These are phyloP conservation scores for Rhabdomys pumilio DNA, from an alignment of 2,797 vertebrate species.

Conservation along the genomic window DNA sequence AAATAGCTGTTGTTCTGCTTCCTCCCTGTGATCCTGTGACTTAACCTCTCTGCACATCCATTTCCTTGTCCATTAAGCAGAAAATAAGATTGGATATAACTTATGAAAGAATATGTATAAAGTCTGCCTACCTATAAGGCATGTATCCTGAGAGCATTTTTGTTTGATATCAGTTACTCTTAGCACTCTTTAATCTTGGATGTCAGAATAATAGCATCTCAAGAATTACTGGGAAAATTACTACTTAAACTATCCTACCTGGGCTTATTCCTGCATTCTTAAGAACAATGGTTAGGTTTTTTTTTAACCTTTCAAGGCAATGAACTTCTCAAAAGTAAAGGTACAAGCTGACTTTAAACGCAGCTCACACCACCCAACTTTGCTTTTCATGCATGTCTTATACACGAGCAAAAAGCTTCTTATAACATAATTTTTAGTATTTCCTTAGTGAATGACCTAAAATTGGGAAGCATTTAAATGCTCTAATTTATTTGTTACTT, in stretches of 20 bases:
- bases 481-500: neutral
- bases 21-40: no score
- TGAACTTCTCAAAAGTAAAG: constrained; percentile 16
- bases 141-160: neutral
- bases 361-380: neutral
- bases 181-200: constrained; percentile 10
- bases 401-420: neutral
- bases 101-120: no score
- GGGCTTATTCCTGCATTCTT: neutral
- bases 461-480: constrained; percentile 61
- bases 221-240: constrained; percentile 9
- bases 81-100: no score
- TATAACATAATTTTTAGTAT: neutral
- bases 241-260: neutral
- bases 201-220: neutral
- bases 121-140: no score
- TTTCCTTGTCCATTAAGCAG: no score
- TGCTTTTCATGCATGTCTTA: neutral
- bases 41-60: no score
- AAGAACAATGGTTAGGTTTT: constrained; percentile 1
- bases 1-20: no score
- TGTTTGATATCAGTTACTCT: constrained; percentile 35
- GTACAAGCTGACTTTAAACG: constrained; percentile 26
- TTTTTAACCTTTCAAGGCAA: constrained; percentile 35
- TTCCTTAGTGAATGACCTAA: constrained; percentile 6